phyloP scores from a whole-genome alignment of 2,888 invertebrate genomes.

The Drosophila mimetica region DNA sequence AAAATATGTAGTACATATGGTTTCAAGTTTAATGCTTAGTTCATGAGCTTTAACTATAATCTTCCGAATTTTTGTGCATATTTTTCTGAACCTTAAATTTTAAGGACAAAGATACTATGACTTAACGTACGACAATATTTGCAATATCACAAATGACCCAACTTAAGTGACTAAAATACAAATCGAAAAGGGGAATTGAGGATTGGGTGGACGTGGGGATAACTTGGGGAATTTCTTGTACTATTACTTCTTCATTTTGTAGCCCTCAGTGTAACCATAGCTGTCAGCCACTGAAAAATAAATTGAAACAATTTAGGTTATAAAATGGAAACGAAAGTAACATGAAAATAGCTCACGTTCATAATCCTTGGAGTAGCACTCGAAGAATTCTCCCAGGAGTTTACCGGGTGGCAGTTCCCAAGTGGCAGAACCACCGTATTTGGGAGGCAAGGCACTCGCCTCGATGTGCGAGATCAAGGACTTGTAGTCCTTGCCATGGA shows the following conservation, averaged over 20 bases:
- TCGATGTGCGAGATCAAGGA: slow-evolving; percentile 87
- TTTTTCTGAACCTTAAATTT: slow-evolving; percentile 26
- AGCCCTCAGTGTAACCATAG: slow-evolving; percentile 85
- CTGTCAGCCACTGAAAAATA: slow-evolving; percentile 85
- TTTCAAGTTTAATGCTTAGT: slow-evolving; percentile 12
- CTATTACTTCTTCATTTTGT: slow-evolving; percentile 76
- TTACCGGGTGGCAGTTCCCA: slow-evolving; percentile 86
- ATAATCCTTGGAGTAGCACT: slow-evolving; percentile 88
- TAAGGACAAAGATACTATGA: slow-evolving; percentile 48
- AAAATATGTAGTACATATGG: slow-evolving; percentile 29
- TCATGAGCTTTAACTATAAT: slow-evolving; percentile 33
- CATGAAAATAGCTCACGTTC: slow-evolving; percentile 87
- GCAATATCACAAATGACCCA: slow-evolving; percentile 80
- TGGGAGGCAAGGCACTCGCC: slow-evolving; percentile 86
- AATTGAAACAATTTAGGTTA: neutral
- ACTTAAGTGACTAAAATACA: slow-evolving; percentile 65
- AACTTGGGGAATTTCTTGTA: neutral
- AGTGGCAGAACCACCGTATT: slow-evolving; percentile 89
- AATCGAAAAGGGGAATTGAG: slow-evolving; percentile 40
- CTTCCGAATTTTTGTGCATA: slow-evolving; percentile 13
- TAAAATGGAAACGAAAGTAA: too few relatives aligned
- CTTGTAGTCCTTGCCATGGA: slow-evolving; percentile 89
- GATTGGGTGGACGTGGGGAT: slow-evolving; percentile 12
- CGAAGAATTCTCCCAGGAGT: slow-evolving; percentile 88
- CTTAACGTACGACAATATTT: slow-evolving; percentile 63